A percentile compares a stretch with the other conserved stretches of the same genome.
Conservation (phyloP, 2,797 vertebrate genomes). For the Chaetophractus vellerosus region DNA sequence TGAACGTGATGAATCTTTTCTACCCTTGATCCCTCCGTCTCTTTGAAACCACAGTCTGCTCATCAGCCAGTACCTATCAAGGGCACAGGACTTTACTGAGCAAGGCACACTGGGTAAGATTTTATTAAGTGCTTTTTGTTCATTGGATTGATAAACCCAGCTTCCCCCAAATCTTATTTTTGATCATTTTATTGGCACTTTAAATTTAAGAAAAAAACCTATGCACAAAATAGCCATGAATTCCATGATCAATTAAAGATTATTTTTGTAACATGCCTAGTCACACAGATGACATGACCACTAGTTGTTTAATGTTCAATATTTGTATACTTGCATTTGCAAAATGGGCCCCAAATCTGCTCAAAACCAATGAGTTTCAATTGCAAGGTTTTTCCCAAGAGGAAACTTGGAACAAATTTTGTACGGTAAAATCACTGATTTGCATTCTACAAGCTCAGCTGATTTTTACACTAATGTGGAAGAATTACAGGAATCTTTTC, state of each 20-base stretch:
- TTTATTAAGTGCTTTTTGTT: background rate
- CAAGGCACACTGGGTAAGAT: background rate
- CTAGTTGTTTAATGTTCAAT: slow-evolving; percentile 46
- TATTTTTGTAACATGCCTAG: background rate
- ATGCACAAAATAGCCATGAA: background rate
- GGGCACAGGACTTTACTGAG: background rate
- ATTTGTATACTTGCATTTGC: slow-evolving; percentile 50
- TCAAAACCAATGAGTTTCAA: slow-evolving; percentile 49
- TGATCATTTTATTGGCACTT: background rate
- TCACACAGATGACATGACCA: background rate
- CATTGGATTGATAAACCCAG: background rate
- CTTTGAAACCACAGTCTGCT: background rate
- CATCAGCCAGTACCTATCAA: background rate
- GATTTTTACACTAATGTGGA: slow-evolving; percentile 53
- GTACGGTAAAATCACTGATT: slow-evolving; percentile 65
- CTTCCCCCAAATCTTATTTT: slow-evolving; percentile 11
- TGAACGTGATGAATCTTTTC: background rate
- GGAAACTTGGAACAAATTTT: slow-evolving; percentile 67
- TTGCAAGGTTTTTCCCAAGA: slow-evolving; percentile 58
- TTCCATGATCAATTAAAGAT: slow-evolving; percentile 9
- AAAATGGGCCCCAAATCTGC: slow-evolving; percentile 48
- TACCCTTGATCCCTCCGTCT: background rate
- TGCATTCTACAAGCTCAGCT: slow-evolving; percentile 48
- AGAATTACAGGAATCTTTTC: slow-evolving; percentile 64
- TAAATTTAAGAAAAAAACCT: background rate